These are phyloP conservation scores for Catocala fraxini DNA, from an alignment of 2,888 invertebrate genomes.

Conservation along the genomic window DNA sequence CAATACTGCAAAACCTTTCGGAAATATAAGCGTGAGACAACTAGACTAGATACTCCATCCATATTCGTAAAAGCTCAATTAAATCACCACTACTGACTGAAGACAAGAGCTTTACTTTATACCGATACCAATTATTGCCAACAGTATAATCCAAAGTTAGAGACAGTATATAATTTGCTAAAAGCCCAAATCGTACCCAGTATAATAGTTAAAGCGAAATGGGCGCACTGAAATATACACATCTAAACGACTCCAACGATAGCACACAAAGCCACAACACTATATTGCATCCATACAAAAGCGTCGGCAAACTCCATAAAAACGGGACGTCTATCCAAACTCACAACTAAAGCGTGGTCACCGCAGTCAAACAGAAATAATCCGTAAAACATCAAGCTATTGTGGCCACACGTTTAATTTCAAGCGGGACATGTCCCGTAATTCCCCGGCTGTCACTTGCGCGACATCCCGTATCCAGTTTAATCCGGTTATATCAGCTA, in stretches of 20 bases:
- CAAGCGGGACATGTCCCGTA: slow-evolving; percentile 47
- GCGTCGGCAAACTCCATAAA: neutral
- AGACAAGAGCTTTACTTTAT: too few relatives aligned
- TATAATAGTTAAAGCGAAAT: too few relatives aligned
- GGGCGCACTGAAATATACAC: neutral
- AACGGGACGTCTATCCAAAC: slow-evolving; percentile 10
- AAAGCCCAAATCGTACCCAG: too few relatives aligned
- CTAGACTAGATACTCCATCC: too few relatives aligned
- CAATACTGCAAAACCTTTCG: too few relatives aligned
- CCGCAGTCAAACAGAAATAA: slow-evolving; percentile 32
- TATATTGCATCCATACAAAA: slow-evolving; percentile 6
- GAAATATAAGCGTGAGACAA: too few relatives aligned
- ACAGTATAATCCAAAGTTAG: too few relatives aligned
- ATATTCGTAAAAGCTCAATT: too few relatives aligned
- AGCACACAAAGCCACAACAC: neutral
- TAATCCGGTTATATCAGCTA: slow-evolving; percentile 63
- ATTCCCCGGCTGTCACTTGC: slow-evolving; percentile 56
- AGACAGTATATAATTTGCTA: too few relatives aligned
- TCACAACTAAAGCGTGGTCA: slow-evolving; percentile 17
- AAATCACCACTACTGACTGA: too few relatives aligned
- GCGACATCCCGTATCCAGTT: slow-evolving; percentile 53
- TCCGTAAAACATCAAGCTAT: slow-evolving; percentile 41
- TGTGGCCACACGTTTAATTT: slow-evolving; percentile 57
- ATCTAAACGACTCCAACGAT: neutral
- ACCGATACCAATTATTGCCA: too few relatives aligned